phyloP scores from a whole-genome alignment of 2,888 invertebrate genomes.

The Drosophila meridionalis region DNA sequence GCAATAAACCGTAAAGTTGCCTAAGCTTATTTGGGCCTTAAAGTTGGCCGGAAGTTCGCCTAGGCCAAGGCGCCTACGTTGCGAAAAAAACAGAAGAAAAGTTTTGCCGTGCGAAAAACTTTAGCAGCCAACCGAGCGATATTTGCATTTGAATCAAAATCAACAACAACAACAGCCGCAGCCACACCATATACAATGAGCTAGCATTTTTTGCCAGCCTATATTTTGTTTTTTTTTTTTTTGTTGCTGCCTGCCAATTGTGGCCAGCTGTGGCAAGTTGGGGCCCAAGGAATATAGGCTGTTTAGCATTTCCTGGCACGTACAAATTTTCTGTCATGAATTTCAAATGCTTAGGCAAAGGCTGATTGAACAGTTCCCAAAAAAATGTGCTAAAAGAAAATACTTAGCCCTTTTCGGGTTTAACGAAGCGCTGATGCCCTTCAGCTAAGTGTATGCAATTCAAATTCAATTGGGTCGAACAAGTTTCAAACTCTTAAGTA shows the following conservation, averaged over 20 bases:
- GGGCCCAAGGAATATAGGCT: constrained; percentile 44
- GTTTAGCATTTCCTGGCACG: constrained; percentile 75
- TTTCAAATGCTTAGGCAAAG: constrained; percentile 65
- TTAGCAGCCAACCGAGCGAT: constrained; percentile 49
- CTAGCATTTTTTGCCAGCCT: constrained; percentile 42
- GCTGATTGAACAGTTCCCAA: constrained; percentile 72
- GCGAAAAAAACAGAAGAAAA: constrained; percentile 38
- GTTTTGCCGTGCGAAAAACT: constrained; percentile 75
- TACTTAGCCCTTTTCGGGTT: neutral
- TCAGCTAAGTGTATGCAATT: neutral
- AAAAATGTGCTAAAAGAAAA: constrained; percentile 33
- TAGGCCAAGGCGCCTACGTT: constrained; percentile 58
- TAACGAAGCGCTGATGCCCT: constrained; percentile 32
- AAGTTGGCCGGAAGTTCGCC: constrained; percentile 59
- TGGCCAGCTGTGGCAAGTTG: constrained; percentile 47
- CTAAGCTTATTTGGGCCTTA: constrained; percentile 71
- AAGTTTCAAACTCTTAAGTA: neutral
- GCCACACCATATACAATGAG: constrained; percentile 55
- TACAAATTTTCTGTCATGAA: constrained; percentile 75
- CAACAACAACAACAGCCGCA: constrained; percentile 28
- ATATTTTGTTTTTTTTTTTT: neutral
- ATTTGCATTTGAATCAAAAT: constrained; percentile 73
- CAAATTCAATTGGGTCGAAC: neutral
- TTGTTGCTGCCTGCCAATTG: constrained; percentile 36
- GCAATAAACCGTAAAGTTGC: constrained; percentile 78